Conservation (phyloP, 2,888 invertebrate genomes). For the Brachypalpus laphriformis region DNA sequence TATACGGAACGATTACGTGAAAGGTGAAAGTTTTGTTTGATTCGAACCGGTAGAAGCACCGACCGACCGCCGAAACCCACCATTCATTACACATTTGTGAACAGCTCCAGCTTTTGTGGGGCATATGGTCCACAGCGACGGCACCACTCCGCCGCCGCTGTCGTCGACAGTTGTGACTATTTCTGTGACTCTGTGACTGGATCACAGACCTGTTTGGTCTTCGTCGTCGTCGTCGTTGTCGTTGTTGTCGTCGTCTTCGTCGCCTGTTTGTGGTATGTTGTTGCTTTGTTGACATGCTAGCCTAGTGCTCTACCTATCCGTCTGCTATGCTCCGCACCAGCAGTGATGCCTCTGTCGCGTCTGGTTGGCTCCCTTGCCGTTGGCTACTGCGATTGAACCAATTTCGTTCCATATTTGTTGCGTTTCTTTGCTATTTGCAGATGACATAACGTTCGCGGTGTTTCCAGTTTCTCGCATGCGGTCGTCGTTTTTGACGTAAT, state of each 20-base stretch:
- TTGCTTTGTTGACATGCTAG: conserved; percentile 75
- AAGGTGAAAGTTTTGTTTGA: conserved; percentile 81
- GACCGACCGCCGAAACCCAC: conserved; percentile 45
- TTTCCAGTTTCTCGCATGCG: conserved; percentile 72
- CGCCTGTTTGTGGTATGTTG: conserved; percentile 28
- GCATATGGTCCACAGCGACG: conserved; percentile 66
- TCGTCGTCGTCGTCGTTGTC: conserved; percentile 26
- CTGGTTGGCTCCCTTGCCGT: conserved; percentile 41
- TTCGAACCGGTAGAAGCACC: conserved; percentile 73
- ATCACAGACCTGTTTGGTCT: conserved; percentile 72
- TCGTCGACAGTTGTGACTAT: conserved; percentile 41
- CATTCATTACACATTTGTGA: conserved; percentile 70
- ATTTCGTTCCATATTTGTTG: conserved; percentile 72
- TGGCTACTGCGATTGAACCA: conserved; percentile 71
- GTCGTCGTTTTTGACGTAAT: conserved; percentile 71
- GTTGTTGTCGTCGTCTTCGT: conserved; percentile 40
- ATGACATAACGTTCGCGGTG: conserved; percentile 73
- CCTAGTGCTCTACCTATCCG: conserved; percentile 75
- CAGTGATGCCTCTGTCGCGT: conserved; percentile 50
- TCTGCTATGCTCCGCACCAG: conserved; percentile 55
- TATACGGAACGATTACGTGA: conserved; percentile 81
- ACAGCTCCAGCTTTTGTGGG: conserved; percentile 69
- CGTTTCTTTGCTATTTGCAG: conserved; percentile 74
- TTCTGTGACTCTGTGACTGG: conserved; percentile 64
- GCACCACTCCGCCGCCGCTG: conserved; percentile 30